Percentiles rank a stretch among this genome's conserved stretches.
Evolutionary conservation across 2,888 invertebrate species (phyloP).

Genomic region (Diarsia mendica): DNA sequence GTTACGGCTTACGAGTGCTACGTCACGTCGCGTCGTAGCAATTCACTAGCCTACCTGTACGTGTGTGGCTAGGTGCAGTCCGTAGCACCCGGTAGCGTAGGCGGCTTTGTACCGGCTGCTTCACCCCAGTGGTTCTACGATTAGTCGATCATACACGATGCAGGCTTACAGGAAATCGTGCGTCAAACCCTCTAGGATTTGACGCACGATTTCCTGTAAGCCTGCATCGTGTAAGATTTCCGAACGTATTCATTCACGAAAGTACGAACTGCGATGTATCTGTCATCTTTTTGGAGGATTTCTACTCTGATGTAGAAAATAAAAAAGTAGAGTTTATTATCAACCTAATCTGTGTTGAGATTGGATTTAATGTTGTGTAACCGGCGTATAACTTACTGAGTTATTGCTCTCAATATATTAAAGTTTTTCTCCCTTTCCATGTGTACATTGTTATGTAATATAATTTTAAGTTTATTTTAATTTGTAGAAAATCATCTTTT

Average conservation of each 20-base stretch:
- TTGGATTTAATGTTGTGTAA: not conserved
- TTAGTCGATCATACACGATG: conserved; percentile 23
- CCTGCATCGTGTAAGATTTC: conserved; percentile 11
- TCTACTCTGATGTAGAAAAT: not conserved
- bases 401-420: not conserved
- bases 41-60: conserved; percentile 1
- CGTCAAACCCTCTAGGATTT: too few species aligned
- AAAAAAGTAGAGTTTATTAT: not conserved
- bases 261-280: not conserved
- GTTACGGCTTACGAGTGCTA: conserved; percentile 23
- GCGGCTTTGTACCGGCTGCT: conserved; percentile 20
- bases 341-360: not conserved
- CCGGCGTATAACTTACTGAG: too few species aligned
- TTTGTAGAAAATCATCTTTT: not conserved
- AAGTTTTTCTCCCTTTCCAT: not conserved
- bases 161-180: conserved; percentile 18
- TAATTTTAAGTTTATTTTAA: not conserved
- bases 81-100: conserved; percentile 8
- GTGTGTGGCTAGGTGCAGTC: conserved; percentile 2
- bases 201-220: conserved; percentile 15
- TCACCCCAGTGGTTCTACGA: conserved; percentile 8
- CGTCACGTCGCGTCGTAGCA: conserved; percentile 42
- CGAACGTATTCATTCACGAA: too few species aligned
- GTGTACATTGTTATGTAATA: not conserved
- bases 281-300: not conserved